A percentile compares a stretch with the other conserved stretches of the same genome.
These are phyloP conservation scores for Anolis apletophallus DNA, from an alignment of 2,797 vertebrate genomes.

Conservation along the genomic window DNA sequence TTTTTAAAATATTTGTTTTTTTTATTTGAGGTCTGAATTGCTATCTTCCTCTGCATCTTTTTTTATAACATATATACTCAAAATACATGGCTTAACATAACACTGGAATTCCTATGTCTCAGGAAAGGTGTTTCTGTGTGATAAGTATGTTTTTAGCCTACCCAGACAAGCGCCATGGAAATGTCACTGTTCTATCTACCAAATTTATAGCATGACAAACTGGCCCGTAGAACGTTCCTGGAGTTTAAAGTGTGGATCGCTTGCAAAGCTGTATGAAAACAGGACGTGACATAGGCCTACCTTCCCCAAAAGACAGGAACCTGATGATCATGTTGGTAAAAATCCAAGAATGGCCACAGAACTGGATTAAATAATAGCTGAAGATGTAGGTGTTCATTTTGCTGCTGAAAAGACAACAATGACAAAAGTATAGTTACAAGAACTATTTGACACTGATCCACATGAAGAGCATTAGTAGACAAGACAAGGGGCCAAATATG, in stretches of 20 bases:
- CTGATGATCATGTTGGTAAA: conserved; percentile 91
- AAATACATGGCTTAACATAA: background rate
- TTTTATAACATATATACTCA: background rate
- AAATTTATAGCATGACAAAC: background rate
- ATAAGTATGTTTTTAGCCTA: background rate
- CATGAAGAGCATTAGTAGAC: background rate
- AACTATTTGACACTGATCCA: background rate
- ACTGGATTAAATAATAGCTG: conserved; percentile 91
- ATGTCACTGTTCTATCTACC: background rate
- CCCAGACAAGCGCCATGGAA: background rate
- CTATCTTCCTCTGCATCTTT: background rate
- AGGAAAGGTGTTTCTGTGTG: background rate
- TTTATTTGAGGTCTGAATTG: background rate
- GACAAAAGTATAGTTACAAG: background rate
- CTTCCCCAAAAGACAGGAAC: conserved; percentile 91
- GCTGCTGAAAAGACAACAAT: conserved; percentile 76
- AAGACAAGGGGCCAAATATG: background rate
- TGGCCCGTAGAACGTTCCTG: background rate
- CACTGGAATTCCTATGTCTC: background rate
- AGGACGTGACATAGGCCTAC: conserved; percentile 73
- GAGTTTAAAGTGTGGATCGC: background rate
- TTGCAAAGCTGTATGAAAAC: background rate
- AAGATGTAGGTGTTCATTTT: conserved; percentile 87
- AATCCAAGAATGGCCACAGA: conserved; percentile 97
- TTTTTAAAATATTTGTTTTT: background rate